Evolutionary conservation across 1,140 invertebrate species (phyloP).

Genomic region (Drosophila mojavensis): DNA sequence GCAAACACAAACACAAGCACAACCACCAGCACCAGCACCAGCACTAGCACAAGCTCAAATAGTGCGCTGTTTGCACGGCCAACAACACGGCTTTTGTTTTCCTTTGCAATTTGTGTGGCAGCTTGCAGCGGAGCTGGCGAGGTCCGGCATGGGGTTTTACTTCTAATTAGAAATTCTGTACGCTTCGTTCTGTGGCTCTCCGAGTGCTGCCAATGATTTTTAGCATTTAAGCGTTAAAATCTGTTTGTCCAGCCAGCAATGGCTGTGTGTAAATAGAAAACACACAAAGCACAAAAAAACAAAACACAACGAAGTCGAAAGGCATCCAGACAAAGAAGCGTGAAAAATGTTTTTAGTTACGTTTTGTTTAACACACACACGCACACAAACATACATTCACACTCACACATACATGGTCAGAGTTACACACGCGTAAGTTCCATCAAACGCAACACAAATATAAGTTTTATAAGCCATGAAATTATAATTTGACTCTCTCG

Average conservation of each 20-base stretch:
- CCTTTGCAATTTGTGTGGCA: constrained; percentile 78
- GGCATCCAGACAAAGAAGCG: constrained; percentile 70
- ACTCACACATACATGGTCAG: neutral
- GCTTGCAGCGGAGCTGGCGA: constrained; percentile 23
- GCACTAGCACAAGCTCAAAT: constrained; percentile 48
- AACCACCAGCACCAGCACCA: constrained; percentile 51
- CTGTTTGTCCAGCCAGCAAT: constrained; percentile 64
- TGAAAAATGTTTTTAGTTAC: constrained; percentile 82
- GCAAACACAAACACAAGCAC: constrained; percentile 55
- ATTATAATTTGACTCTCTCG: constrained; percentile 78
- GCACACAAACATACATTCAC: constrained; percentile 10
- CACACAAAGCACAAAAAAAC: constrained; percentile 26
- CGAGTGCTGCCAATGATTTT: constrained; percentile 53
- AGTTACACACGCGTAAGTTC: constrained; percentile 45
- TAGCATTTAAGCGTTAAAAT: constrained; percentile 82
- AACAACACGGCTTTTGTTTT: constrained; percentile 73
- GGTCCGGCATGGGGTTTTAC: constrained; percentile 58
- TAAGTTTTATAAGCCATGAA: constrained; percentile 82
- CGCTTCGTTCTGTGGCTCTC: constrained; percentile 53
- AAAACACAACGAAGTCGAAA: constrained; percentile 21
- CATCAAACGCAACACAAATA: constrained; percentile 79
- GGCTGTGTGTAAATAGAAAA: constrained; percentile 77
- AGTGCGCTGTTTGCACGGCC: constrained; percentile 61
- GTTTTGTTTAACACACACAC: constrained; percentile 66
- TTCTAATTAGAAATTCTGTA: constrained; percentile 79